phyloP scores from a whole-genome alignment of 2,888 invertebrate genomes.

The Acleris holmiana region DNA sequence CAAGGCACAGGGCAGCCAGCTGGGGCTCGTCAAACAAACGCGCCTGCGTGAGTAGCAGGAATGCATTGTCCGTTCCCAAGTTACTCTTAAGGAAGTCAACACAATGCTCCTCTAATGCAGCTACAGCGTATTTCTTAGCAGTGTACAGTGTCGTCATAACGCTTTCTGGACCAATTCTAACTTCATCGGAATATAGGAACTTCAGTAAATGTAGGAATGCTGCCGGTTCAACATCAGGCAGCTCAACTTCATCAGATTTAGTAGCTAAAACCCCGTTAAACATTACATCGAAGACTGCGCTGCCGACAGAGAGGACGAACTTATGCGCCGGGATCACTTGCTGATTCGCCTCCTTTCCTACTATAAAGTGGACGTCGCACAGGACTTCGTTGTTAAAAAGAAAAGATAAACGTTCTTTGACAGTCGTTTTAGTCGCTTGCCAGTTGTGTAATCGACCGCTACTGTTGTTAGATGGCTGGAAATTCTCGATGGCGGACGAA shows the following conservation, averaged over 20 bases:
- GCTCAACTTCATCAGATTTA: slow-evolving; percentile 88
- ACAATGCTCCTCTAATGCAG: slow-evolving; percentile 92
- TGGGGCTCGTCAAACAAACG: slow-evolving; percentile 93
- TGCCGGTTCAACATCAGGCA: slow-evolving; percentile 93
- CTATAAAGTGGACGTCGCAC: slow-evolving; percentile 90
- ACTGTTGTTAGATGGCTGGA: slow-evolving; percentile 71
- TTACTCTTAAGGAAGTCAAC: slow-evolving; percentile 91
- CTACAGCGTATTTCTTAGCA: slow-evolving; percentile 94
- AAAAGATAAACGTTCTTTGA: slow-evolving; percentile 89
- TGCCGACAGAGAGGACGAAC: slow-evolving; percentile 91
- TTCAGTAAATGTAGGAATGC: slow-evolving; percentile 90
- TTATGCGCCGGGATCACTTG: slow-evolving; percentile 91
- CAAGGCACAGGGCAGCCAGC: slow-evolving; percentile 91
- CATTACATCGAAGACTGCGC: slow-evolving; percentile 94
- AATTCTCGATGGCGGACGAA: slow-evolving; percentile 64
- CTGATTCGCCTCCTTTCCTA: slow-evolving; percentile 88
- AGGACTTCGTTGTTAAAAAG: slow-evolving; percentile 80
- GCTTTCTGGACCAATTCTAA: slow-evolving; percentile 92
- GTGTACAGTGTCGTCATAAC: slow-evolving; percentile 95
- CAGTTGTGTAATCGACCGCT: slow-evolving; percentile 85
- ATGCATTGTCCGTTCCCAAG: slow-evolving; percentile 92
- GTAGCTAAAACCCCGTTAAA: slow-evolving; percentile 91
- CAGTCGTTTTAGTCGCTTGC: slow-evolving; percentile 90
- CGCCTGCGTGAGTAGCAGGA: slow-evolving; percentile 91
- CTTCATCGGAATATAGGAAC: slow-evolving; percentile 92